Evolutionary conservation across 2,888 invertebrate species (phyloP).

Genomic region (Dicycla oo): DNA sequence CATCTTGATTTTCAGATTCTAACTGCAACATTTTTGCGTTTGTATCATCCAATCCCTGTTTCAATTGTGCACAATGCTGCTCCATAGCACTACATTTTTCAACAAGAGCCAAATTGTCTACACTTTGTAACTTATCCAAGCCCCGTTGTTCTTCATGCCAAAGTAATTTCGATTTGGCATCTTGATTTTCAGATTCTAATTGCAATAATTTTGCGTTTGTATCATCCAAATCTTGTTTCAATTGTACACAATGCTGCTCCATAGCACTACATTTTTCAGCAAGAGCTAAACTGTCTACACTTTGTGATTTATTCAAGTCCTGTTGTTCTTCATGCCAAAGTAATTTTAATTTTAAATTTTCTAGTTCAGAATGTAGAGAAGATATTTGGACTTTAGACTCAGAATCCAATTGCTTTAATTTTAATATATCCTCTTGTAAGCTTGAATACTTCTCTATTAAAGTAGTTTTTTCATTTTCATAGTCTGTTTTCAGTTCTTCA

Average conservation of each 20-base stretch:
- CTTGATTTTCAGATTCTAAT: slow-evolving; percentile 64
- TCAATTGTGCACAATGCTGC: slow-evolving; percentile 75
- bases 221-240: slow-evolving; percentile 78
- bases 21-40: slow-evolving; percentile 81
- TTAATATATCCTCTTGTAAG: slow-evolving; percentile 70
- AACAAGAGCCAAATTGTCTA: slow-evolving; percentile 64
- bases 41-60: slow-evolving; percentile 78
- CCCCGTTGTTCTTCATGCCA: slow-evolving; percentile 69
- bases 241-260: slow-evolving; percentile 76
- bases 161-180: slow-evolving; percentile 64
- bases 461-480: slow-evolving; percentile 65
- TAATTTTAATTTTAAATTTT: slow-evolving; percentile 66
- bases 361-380: slow-evolving; percentile 72
- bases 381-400: slow-evolving; percentile 70
- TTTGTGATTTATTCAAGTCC: slow-evolving; percentile 50
- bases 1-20: slow-evolving; percentile 56
- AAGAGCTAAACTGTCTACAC: slow-evolving; percentile 64
- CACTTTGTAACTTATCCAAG: slow-evolving; percentile 53
- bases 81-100: slow-evolving; percentile 75
- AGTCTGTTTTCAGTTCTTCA: slow-evolving; percentile 71
- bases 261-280: slow-evolving; percentile 72
- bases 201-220: slow-evolving; percentile 82
- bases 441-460: slow-evolving; percentile 63
- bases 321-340: slow-evolving; percentile 69
- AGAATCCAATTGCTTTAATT: slow-evolving; percentile 66